phyloP scores from a whole-genome alignment of 2,113 vertebrate genomes.

The Megaceryle maxima region DNA sequence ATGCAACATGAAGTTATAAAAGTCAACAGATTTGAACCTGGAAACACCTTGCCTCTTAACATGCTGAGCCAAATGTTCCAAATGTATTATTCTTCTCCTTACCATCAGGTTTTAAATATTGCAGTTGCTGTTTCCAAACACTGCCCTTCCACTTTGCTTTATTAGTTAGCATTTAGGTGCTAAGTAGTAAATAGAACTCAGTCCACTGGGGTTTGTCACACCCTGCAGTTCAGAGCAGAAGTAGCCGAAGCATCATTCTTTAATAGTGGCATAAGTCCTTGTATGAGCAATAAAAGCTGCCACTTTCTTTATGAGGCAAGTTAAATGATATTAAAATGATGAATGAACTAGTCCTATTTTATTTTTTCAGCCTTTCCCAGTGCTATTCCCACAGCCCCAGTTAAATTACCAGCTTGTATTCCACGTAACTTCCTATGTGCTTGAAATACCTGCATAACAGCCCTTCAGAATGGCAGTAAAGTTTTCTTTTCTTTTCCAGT shows the following conservation, averaged over 20 bases:
- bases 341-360: constrained; percentile 49
- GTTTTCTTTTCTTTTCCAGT: background rate
- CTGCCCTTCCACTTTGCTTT: background rate
- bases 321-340: constrained; percentile 59
- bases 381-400: constrained; percentile 13
- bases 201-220: background rate
- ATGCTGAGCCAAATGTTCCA: background rate
- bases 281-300: constrained; percentile 45
- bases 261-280: constrained; percentile 30
- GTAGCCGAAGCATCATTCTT: background rate
- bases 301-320: constrained; percentile 49
- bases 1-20: background rate
- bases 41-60: background rate
- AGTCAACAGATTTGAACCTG: background rate
- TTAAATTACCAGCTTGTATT: constrained; percentile 33
- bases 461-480: background rate
- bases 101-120: background rate
- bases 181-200: constrained; percentile 12
- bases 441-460: background rate
- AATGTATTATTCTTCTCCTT: background rate
- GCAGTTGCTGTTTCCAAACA: background rate
- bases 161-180: background rate
- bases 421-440: background rate
- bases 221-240: background rate
- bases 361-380: constrained; percentile 46